phyloP scores from a whole-genome alignment of 2,888 invertebrate species.

The Lepidocyrtoides sp. region DNA sequence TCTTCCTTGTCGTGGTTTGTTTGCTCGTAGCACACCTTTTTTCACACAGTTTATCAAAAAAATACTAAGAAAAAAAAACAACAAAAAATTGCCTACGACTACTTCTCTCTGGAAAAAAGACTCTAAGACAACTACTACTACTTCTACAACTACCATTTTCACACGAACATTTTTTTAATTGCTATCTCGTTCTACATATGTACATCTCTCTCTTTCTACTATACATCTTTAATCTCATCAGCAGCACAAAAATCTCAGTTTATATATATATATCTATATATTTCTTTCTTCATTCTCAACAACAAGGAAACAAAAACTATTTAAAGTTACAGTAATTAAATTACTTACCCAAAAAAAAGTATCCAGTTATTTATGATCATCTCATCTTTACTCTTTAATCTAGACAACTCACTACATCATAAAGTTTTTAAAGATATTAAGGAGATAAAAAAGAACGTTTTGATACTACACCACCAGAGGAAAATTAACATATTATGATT shows the following conservation, averaged over 20 bases:
- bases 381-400: background rate
- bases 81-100: no score
- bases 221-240: background rate
- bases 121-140: no score
- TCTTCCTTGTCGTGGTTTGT: no score
- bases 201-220: background rate
- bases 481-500: background rate
- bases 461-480: background rate
- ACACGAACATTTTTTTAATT: conserved; percentile 10
- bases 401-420: background rate
- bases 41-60: background rate
- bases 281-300: background rate
- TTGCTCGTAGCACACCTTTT: no score
- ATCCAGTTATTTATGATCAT: background rate
- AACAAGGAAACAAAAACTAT: no score
- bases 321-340: no score
- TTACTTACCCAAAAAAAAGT: no score
- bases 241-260: background rate
- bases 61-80: background rate
- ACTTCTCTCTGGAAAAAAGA: background rate
- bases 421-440: background rate
- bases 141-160: background rate
- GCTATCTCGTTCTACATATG: conserved; percentile 3
- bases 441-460: background rate
- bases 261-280: no score